These are phyloP conservation scores for Vulpes vulpes DNA, from an alignment of 2,113 vertebrate genomes.

Conservation along the genomic window DNA sequence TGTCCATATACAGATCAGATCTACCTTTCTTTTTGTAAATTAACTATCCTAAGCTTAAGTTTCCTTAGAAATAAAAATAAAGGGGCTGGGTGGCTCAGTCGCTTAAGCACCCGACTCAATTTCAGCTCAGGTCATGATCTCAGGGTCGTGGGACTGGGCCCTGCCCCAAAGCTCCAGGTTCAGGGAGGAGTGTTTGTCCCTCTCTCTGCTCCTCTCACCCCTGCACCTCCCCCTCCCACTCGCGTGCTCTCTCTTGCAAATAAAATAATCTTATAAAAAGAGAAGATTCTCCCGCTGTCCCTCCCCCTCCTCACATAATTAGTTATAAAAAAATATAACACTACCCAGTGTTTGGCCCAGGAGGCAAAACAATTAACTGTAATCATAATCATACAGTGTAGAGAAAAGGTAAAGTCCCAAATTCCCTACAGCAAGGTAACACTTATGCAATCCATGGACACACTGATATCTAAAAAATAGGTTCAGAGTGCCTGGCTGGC, in stretches of 20 bases:
- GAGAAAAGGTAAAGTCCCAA: neutral
- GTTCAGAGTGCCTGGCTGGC: neutral
- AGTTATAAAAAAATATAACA: neutral
- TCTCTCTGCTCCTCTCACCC: neutral
- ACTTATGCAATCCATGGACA: neutral
- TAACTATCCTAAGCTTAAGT: neutral
- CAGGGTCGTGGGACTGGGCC: neutral
- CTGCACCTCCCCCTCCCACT: no score
- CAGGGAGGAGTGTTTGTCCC: neutral
- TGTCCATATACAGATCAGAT: neutral
- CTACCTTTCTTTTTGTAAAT: neutral
- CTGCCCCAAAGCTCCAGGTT: neutral
- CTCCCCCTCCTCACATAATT: neutral
- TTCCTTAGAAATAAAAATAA: constrained; percentile 43
- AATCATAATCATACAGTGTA: neutral
- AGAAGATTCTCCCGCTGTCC: neutral
- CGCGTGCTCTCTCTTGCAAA: neutral
- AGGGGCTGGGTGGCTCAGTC: neutral
- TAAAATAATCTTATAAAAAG: no score
- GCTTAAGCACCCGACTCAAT: neutral
- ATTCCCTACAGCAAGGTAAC: neutral
- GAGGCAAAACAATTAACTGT: neutral
- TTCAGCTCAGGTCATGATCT: neutral
- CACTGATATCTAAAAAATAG: neutral
- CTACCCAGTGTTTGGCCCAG: neutral